Conservation (phyloP, 2,888 invertebrate genomes). For the Melieria crassipennis region DNA sequence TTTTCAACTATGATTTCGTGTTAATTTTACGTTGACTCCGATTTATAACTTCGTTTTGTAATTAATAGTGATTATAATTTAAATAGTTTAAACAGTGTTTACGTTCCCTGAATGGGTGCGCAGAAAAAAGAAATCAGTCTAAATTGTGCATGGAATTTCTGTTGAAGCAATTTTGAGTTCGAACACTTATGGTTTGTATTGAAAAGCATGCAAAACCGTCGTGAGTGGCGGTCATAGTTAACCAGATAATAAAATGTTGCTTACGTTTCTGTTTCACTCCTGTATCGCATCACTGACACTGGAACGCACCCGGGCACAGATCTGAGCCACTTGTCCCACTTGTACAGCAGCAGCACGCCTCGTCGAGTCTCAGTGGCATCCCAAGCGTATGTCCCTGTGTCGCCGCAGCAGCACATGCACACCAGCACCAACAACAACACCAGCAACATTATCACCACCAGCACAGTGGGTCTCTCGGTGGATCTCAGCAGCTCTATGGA, state of each 20-base stretch:
- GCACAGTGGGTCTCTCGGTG: slow-evolving; percentile 63
- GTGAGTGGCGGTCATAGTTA: slow-evolving; percentile 4
- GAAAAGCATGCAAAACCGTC: slow-evolving; percentile 41
- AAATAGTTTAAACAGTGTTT: slow-evolving; percentile 8
- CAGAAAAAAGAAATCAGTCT: slow-evolving; percentile 27
- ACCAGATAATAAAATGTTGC: slow-evolving; percentile 34
- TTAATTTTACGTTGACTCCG: not conserved
- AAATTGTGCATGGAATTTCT: slow-evolving; percentile 42
- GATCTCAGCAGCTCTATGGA: slow-evolving; percentile 67
- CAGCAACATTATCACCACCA: slow-evolving; percentile 63
- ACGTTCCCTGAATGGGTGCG: slow-evolving; percentile 19
- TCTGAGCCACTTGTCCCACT: slow-evolving; percentile 67
- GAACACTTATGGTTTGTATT: slow-evolving; percentile 45
- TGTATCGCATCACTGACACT: not conserved
- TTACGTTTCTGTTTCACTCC: slow-evolving; percentile 1
- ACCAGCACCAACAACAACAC: slow-evolving; percentile 57
- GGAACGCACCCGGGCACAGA: slow-evolving; percentile 46
- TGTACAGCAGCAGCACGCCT: slow-evolving; percentile 65
- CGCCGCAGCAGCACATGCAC: slow-evolving; percentile 63
- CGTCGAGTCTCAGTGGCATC: slow-evolving; percentile 66
- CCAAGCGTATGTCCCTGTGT: slow-evolving; percentile 66
- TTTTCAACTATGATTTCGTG: too few species aligned
- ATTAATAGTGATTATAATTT: slow-evolving; percentile 2
- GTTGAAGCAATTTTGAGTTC: slow-evolving; percentile 42
- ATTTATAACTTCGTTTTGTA: not conserved